phyloP scores from a whole-genome alignment of 2,888 invertebrate species.

The Steinernema scapterisci region DNA sequence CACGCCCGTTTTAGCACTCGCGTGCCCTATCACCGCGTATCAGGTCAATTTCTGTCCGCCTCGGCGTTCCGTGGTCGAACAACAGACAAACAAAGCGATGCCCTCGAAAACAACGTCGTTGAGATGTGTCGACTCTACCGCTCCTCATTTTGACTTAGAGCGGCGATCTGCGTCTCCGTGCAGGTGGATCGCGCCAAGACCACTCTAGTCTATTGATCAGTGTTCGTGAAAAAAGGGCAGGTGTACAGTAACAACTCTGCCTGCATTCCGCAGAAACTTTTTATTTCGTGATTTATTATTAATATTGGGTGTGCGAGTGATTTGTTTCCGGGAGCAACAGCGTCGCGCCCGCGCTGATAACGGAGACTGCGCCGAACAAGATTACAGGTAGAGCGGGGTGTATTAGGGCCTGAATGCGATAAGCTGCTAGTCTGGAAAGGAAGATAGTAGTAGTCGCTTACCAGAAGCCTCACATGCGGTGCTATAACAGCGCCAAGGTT shows the following conservation, averaged over 20 bases:
- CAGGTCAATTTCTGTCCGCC: background rate
- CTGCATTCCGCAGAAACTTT: background rate
- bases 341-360: constrained; percentile 6
- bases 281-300: background rate
- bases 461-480: constrained; percentile 36
- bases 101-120: background rate
- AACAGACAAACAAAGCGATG: background rate
- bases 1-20: background rate
- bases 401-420: background rate
- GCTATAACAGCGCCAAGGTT: constrained; percentile 35
- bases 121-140: background rate
- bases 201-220: constrained; percentile 11
- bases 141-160: background rate
- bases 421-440: background rate
- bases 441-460: background rate
- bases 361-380: background rate
- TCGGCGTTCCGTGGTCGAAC: background rate
- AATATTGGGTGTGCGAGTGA: background rate
- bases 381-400: constrained; percentile 1
- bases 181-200: constrained; percentile 12
- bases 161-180: background rate
- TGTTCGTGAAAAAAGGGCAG: background rate
- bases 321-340: constrained; percentile 6
- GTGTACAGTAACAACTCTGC: background rate
- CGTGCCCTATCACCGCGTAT: background rate